Percentiles rank a stretch among this genome's conserved stretches.
Evolutionary conservation across 2,888 invertebrate species (phyloP).

Genomic region (Latrodectus elegans): DNA sequence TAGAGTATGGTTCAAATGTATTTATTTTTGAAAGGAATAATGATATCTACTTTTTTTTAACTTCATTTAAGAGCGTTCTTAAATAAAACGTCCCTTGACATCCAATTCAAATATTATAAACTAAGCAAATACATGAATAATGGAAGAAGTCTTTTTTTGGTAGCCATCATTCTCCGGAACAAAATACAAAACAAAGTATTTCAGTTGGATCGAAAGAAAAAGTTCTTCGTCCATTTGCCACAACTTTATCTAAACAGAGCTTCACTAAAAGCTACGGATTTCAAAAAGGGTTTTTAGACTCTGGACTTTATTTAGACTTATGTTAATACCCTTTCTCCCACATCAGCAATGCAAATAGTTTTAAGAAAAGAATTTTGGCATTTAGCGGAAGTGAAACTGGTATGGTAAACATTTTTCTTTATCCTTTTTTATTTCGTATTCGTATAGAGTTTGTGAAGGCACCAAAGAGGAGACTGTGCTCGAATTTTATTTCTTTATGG

Average conservation of each 20-base stretch:
- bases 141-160: conserved; percentile 8
- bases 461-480: too few species aligned
- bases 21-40: too few species aligned
- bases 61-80: too few species aligned
- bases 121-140: conserved; percentile 14
- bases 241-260: not conserved
- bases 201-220: not conserved
- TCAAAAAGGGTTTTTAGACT: conserved; percentile 30
- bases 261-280: conserved; percentile 10
- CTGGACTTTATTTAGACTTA: conserved; percentile 46
- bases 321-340: conserved; percentile 20
- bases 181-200: conserved; percentile 1
- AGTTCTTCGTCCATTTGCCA: not conserved
- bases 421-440: not conserved
- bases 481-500: too few species aligned
- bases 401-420: conserved; percentile 8
- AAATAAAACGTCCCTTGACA: too few species aligned
- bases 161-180: conserved; percentile 17
- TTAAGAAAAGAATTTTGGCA: conserved; percentile 17
- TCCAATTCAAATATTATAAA: conserved; percentile 32
- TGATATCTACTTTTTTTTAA: too few species aligned
- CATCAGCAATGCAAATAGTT: conserved; percentile 43
- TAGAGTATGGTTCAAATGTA: too few species aligned
- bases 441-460: not conserved
- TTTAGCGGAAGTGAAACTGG: conserved; percentile 37